These are phyloP conservation scores for Macaca fascicularis DNA, from an alignment of 2,113 vertebrate species.

Conservation along the genomic window DNA sequence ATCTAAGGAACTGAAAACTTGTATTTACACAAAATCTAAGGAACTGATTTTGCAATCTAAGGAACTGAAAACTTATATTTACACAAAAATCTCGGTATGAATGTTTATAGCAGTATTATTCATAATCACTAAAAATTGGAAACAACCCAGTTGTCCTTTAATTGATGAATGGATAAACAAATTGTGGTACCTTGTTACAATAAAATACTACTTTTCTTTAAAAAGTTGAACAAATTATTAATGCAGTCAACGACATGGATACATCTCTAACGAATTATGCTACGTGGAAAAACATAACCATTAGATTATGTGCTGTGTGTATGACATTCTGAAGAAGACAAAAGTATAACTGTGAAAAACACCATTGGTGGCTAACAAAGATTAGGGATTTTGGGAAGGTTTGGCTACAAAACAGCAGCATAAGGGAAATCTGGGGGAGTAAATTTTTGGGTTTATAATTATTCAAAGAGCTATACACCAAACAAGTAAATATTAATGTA, in stretches of 20 bases:
- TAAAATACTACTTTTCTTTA: background rate
- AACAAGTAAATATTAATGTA: background rate
- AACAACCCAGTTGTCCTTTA: background rate
- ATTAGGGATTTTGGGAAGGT: background rate
- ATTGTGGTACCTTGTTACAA: background rate
- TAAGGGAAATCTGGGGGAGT: background rate
- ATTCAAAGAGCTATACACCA: background rate
- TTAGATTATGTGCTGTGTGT: background rate
- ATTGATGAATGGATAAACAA: background rate
- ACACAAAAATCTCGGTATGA: background rate
- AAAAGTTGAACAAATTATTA: background rate
- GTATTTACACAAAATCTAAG: background rate
- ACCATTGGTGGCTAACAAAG: background rate
- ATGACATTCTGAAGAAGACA: background rate
- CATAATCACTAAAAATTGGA: background rate
- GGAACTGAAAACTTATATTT: background rate
- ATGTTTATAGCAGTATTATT: background rate
- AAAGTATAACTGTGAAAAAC: background rate
- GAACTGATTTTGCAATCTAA: no score
- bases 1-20: background rate
- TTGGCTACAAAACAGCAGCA: background rate
- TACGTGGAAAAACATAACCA: background rate
- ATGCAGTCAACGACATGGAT: background rate
- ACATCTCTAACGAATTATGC: background rate
- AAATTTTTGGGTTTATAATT: background rate